phyloP scores from a whole-genome alignment of 2,113 vertebrate species.

The Boleophthalmus pectinirostris region DNA sequence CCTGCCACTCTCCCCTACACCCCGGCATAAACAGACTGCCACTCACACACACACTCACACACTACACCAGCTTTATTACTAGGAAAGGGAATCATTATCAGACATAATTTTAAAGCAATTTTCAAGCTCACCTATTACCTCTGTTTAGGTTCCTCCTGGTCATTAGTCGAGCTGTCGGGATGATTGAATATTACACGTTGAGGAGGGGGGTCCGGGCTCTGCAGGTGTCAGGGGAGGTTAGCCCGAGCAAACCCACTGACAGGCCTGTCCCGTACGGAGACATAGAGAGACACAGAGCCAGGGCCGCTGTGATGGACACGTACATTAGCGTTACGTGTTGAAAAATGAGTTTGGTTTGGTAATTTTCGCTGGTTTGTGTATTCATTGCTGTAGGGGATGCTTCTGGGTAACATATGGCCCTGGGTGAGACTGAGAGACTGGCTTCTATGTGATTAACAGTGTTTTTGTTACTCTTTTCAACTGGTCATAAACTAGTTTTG shows the following conservation, averaged over 20 bases:
- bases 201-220: constrained; percentile 70
- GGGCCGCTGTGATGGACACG: constrained; percentile 37
- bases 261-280: constrained; percentile 50
- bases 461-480: no score
- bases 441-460: background rate
- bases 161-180: constrained; percentile 82
- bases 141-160: constrained; percentile 81
- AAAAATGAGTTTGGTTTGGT: constrained; percentile 67
- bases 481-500: no score
- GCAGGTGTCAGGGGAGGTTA: constrained; percentile 75
- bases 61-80: constrained; percentile 64
- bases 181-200: constrained; percentile 81
- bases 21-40: constrained; percentile 77
- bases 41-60: constrained; percentile 49
- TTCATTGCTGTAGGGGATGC: constrained; percentile 31
- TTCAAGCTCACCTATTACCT: constrained; percentile 80
- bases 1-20: constrained; percentile 71
- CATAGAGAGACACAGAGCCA: constrained; percentile 19
- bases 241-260: constrained; percentile 72
- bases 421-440: background rate
- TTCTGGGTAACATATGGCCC: constrained; percentile 24
- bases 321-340: constrained; percentile 50
- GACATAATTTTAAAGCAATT: constrained; percentile 83
- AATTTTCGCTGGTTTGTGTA: constrained; percentile 58
- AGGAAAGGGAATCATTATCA: constrained; percentile 76